phyloP scores from a whole-genome alignment of 2,888 invertebrate species.

The Agrochola circellaris region DNA sequence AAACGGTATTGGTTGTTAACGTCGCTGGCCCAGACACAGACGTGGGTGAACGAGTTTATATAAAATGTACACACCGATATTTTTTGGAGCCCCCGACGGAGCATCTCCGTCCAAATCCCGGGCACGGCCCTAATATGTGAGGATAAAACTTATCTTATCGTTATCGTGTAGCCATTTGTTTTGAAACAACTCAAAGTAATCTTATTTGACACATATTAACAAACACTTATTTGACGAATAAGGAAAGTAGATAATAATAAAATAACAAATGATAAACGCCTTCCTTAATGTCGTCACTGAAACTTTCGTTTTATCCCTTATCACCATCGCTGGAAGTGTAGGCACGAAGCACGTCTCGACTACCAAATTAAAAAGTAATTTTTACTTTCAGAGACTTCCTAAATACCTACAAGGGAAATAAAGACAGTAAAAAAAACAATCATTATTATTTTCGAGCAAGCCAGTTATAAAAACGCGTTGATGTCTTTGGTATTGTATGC shows the following conservation, averaged over 20 bases:
- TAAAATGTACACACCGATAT: neutral
- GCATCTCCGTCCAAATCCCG: too few species aligned
- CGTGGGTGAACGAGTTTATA: neutral
- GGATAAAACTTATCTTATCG: neutral
- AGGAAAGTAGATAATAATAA: neutral
- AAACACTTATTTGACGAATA: too few species aligned
- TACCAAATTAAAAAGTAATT: conserved; percentile 25
- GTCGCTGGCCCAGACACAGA: too few species aligned
- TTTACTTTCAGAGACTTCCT: neutral
- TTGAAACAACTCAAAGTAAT: neutral
- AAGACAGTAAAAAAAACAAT: neutral
- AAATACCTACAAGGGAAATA: neutral
- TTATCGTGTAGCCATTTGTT: neutral
- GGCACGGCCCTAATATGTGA: neutral
- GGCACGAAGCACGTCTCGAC: neutral
- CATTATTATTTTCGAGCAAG: neutral
- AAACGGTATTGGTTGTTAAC: neutral
- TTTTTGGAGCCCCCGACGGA: too few species aligned
- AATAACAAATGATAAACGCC: neutral
- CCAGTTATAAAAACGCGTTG: conserved; percentile 51
- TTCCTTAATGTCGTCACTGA: too few species aligned
- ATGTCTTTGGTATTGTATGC: conserved; percentile 61
- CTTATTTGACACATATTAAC: neutral
- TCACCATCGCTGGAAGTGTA: too few species aligned
- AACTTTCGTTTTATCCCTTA: neutral